Evolutionary conservation across 2,113 vertebrate species (phyloP).

Genomic region (Tringa solitaria): DNA sequence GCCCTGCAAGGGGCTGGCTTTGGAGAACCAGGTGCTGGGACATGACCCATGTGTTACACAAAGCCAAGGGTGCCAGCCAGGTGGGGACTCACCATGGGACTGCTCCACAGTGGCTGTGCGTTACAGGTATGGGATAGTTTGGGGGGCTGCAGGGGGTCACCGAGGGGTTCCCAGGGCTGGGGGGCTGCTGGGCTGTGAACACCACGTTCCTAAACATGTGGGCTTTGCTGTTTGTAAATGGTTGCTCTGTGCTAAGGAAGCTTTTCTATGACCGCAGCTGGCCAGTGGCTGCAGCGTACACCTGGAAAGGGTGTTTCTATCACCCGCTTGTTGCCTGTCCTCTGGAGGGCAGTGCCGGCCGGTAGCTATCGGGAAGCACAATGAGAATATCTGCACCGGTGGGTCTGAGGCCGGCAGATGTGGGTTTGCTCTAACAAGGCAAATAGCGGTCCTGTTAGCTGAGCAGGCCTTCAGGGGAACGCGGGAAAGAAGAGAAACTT

Average conservation of each 20-base stretch:
- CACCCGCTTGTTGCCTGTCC: neutral
- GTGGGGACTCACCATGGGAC: neutral
- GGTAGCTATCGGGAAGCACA: neutral
- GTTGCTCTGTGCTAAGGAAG: neutral
- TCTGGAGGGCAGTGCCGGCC: fast-evolving
- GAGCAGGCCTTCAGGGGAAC: neutral
- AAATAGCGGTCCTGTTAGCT: neutral
- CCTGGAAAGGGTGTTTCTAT: neutral
- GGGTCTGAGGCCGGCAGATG: neutral
- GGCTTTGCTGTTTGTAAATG: neutral
- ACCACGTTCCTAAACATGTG: neutral
- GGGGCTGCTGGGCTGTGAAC: neutral
- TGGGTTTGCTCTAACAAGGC: neutral
- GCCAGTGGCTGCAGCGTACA: neutral
- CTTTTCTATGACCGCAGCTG: neutral
- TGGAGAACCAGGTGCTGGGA: neutral
- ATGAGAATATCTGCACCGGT: neutral
- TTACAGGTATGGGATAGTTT: neutral
- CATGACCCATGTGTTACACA: neutral
- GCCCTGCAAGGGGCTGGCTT: neutral
- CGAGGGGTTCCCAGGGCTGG: neutral
- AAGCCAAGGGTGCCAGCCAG: neutral
- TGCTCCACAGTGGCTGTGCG: neutral
- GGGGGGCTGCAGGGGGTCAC: fast-evolving
- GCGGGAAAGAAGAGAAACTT: neutral